phyloP scores from a whole-genome alignment of 2,797 vertebrate species.

The Lateolabrax maculatus region DNA sequence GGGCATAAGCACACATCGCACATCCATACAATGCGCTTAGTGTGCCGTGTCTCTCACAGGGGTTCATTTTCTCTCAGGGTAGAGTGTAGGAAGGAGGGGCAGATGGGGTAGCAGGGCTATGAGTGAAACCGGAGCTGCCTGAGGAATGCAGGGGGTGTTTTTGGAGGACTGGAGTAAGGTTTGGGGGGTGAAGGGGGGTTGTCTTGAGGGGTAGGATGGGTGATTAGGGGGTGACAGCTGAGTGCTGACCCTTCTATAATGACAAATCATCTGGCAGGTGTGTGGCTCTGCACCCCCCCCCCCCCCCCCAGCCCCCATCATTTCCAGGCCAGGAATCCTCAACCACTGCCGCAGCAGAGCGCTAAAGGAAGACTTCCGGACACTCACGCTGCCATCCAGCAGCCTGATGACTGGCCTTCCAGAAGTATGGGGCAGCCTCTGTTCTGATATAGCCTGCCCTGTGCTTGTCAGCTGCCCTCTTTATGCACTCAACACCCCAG shows the following conservation, averaged over 20 bases:
- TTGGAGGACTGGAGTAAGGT: conserved; percentile 75
- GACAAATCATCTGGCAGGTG: conserved; percentile 92
- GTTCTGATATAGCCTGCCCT: conserved; percentile 46
- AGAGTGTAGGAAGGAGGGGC: conserved; percentile 79
- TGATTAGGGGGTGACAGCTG: conserved; percentile 92
- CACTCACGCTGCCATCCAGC: conserved; percentile 52
- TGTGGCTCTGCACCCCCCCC: conserved; percentile 72
- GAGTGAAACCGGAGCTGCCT: conserved; percentile 85
- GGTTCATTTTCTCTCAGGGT: conserved; percentile 79
- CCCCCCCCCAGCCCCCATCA: conserved; percentile 52
- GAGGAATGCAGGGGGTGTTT: conserved; percentile 82
- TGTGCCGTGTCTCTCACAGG: conserved; percentile 74
- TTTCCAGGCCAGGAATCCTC: conserved; percentile 76
- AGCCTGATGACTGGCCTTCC: conserved; percentile 61
- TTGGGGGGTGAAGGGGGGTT: conserved; percentile 72
- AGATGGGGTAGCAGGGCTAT: conserved; percentile 83
- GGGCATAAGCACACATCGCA: conserved; percentile 53
- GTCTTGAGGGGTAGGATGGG: conserved; percentile 79
- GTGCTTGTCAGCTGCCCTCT: conserved; percentile 45
- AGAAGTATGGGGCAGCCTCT: conserved; percentile 37
- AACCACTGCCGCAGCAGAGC: conserved; percentile 71
- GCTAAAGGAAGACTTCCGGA: conserved; percentile 88
- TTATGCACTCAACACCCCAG: conserved; percentile 36
- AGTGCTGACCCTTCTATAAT: conserved; percentile 88
- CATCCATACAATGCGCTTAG: conserved; percentile 72